phyloP scores from a whole-genome alignment of 2,113 vertebrate species.

The Chloebia gouldiae region DNA sequence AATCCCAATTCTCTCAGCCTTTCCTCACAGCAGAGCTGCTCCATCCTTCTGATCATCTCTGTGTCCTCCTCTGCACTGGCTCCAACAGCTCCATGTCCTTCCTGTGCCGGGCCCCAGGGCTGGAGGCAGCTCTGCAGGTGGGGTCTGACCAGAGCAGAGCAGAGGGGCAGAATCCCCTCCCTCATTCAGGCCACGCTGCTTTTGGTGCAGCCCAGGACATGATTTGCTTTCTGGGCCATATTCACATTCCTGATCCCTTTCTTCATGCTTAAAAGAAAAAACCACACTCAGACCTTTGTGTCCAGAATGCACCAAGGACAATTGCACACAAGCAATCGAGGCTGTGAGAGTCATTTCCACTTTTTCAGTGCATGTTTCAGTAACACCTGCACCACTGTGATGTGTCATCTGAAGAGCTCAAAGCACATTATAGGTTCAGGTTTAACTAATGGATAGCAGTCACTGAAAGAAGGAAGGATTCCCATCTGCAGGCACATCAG shows the following conservation, averaged over 20 bases:
- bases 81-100: neutral
- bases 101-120: neutral
- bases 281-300: neutral
- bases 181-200: neutral
- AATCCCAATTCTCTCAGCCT: neutral
- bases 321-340: rapidly evolving
- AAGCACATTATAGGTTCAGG: neutral
- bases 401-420: neutral
- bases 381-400: neutral
- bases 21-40: neutral
- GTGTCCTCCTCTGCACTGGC: neutral
- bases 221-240: neutral
- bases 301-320: neutral
- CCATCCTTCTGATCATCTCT: neutral
- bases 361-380: neutral
- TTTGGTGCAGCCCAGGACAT: neutral
- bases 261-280: neutral
- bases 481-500: neutral
- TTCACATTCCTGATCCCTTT: neutral
- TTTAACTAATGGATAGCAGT: neutral
- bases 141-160: neutral
- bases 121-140: neutral
- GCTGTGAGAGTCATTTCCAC: neutral
- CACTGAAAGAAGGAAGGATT: neutral
- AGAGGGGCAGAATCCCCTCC: neutral